phyloP scores from a whole-genome alignment of 2,113 vertebrate species.

The Platichthys flesus region DNA sequence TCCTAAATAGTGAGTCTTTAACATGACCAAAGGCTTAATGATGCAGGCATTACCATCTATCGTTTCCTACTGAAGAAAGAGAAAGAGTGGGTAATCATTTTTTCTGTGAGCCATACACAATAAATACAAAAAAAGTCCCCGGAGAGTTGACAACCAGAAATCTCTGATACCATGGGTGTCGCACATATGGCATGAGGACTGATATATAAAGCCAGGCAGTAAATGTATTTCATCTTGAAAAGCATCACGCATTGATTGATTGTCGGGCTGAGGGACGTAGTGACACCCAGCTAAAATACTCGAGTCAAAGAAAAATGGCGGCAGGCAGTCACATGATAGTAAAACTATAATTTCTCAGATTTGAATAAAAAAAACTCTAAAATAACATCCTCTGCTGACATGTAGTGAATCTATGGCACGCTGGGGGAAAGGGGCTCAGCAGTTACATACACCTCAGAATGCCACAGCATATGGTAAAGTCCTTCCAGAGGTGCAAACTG shows the following conservation, averaged over 20 bases:
- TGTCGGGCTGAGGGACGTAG: slow-evolving; percentile 8
- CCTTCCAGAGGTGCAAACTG: slow-evolving; percentile 40
- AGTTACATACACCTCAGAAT: slow-evolving; percentile 36
- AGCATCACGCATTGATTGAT: slow-evolving; percentile 43
- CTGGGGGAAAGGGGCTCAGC: slow-evolving; percentile 43
- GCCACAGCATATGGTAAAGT: slow-evolving; percentile 62
- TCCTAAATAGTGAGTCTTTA: neutral
- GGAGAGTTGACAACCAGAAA: slow-evolving; percentile 51
- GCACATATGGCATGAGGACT: slow-evolving; percentile 14
- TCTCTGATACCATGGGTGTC: slow-evolving; percentile 27
- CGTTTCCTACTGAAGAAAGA: slow-evolving; percentile 45
- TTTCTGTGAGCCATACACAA: slow-evolving; percentile 16
- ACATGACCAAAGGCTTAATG: slow-evolving; percentile 7
- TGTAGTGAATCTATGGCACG: slow-evolving; percentile 17
- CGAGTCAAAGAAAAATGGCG: slow-evolving; percentile 23
- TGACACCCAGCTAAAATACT: slow-evolving; percentile 32
- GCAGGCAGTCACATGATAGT: slow-evolving; percentile 1
- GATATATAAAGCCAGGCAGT: slow-evolving; percentile 34
- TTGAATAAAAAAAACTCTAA: slow-evolving; percentile 13
- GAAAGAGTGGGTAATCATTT: slow-evolving; percentile 44
- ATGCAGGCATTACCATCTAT: slow-evolving; percentile 19
- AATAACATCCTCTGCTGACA: neutral
- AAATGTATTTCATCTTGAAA: slow-evolving; percentile 39
- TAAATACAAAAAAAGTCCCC: slow-evolving; percentile 33
- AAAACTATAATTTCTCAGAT: slow-evolving; percentile 34